phyloP scores from a whole-genome alignment of 2,113 vertebrate species.

The Enhydra lutris region DNA sequence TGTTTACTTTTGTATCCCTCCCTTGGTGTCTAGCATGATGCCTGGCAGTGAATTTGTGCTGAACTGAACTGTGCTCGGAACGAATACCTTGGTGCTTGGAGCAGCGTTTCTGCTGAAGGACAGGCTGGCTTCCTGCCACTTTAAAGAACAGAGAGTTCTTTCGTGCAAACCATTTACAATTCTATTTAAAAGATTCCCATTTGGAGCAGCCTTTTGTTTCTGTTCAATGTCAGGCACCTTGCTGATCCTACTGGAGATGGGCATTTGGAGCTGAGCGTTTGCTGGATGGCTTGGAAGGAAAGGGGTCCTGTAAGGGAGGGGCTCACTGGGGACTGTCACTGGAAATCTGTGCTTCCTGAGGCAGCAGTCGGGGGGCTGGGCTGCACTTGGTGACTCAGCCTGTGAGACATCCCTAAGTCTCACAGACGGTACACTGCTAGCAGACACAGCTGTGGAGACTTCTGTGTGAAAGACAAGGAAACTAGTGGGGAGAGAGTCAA shows the following conservation, averaged over 20 bases:
- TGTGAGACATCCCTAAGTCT: neutral
- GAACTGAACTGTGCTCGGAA: neutral
- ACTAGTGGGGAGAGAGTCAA: neutral
- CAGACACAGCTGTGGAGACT: slow-evolving; percentile 14
- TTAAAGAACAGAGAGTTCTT: neutral
- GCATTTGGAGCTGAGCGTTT: neutral
- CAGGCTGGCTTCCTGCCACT: slow-evolving; percentile 20
- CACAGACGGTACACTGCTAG: neutral
- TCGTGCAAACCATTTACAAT: neutral
- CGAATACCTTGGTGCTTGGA: neutral
- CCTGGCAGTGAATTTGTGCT: neutral
- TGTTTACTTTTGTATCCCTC: neutral
- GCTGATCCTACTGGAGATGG: neutral
- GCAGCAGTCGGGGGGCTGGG: neutral
- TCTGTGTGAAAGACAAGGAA: neutral
- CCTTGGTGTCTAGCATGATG: neutral
- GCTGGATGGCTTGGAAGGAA: neutral
- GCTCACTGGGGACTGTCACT: neutral
- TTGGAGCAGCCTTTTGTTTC: neutral
- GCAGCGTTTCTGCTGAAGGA: neutral
- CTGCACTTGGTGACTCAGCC: neutral
- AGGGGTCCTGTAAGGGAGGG: neutral
- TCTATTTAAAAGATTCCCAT: neutral
- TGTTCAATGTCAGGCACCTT: neutral
- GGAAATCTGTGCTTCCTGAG: neutral